Percentiles rank a stretch among this genome's conserved stretches.
Conservation (phyloP, 2,113 vertebrate species). For the Sus scrofa region T2T-Sscrofa CM000820.6:106089501-106090000, state of each 20-base stretch:
- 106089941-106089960: constrained; percentile 9
- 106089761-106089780: not conserved
- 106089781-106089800: not conserved
- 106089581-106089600: not conserved
- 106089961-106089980: not conserved
- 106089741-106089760: not conserved
- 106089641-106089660: not conserved
- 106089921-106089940: not conserved
- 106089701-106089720: not conserved
- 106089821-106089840: not conserved
- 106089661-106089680: not conserved
- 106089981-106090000: not conserved
- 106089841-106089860: not conserved
- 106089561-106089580: too few species aligned
- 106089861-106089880: not conserved
- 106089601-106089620: not conserved
- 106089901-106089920: not conserved
- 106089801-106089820: not conserved
- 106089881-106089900: constrained; percentile 23
- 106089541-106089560: not conserved
- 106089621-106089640: not conserved
- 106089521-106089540: not conserved
- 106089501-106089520: not conserved
- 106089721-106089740: not conserved
- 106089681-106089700: not conserved